These are phyloP conservation scores for Heliconius hewitsoni DNA, from an alignment of 1,140 invertebrate species.

Conservation along the genomic window DNA sequence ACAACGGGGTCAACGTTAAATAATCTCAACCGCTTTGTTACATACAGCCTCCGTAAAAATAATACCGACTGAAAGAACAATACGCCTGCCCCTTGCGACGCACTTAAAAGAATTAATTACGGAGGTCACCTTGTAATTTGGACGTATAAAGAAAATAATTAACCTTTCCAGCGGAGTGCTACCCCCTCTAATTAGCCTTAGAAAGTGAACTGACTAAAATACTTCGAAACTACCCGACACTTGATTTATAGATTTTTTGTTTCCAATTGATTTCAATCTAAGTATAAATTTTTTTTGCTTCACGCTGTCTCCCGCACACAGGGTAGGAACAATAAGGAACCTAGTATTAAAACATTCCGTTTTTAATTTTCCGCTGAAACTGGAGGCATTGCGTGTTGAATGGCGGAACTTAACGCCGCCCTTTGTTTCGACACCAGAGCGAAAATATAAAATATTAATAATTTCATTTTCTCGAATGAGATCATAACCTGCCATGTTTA, in stretches of 20 bases:
- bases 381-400: too few relatives aligned
- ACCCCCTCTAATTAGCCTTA: not conserved
- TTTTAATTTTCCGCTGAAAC: not conserved
- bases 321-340: too few relatives aligned
- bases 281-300: too few relatives aligned
- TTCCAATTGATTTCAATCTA: too few relatives aligned
- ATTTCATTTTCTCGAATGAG: too few relatives aligned
- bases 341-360: too few relatives aligned
- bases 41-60: not conserved
- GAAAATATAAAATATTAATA: too few relatives aligned
- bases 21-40: not conserved
- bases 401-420: too few relatives aligned
- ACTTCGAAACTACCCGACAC: not conserved
- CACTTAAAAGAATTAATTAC: constrained; percentile 5
- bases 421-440: too few relatives aligned
- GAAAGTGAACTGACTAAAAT: not conserved
- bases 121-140: not conserved
- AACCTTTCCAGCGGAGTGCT: not conserved
- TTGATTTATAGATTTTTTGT: too few relatives aligned
- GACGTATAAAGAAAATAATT: constrained; percentile 13
- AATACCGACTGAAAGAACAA: not conserved
- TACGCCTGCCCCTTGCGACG: not conserved
- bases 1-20: not conserved
- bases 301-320: too few relatives aligned
- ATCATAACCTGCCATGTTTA: too few relatives aligned